Conservation (phyloP, 2,888 invertebrate species). For the Tenthredo livida region DNA sequence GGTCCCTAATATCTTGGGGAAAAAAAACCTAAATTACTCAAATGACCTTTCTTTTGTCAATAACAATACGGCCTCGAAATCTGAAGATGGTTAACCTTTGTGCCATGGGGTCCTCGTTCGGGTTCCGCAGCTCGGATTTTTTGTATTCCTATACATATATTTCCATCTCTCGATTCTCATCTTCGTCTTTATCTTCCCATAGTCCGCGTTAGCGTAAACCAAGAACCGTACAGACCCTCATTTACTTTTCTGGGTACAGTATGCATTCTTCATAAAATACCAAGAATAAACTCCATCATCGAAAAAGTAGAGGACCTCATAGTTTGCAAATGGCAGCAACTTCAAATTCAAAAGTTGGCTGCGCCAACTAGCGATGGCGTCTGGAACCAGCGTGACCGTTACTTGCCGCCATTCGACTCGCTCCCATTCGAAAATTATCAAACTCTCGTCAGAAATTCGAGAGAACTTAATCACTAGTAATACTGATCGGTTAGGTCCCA, state of each 20-base stretch:
- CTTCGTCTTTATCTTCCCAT: neutral
- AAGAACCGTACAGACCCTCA: neutral
- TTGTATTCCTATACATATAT: neutral
- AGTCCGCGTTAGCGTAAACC: conserved; percentile 9
- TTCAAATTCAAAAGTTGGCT: neutral
- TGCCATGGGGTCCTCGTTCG: conserved; percentile 23
- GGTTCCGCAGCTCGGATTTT: conserved; percentile 5
- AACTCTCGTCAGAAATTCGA: neutral
- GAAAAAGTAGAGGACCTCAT: neutral
- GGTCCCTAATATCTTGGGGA: conserved; percentile 33
- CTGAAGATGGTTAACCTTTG: conserved; percentile 52
- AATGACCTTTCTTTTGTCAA: conserved; percentile 53
- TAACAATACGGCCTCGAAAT: conserved; percentile 44
- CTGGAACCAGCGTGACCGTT: neutral
- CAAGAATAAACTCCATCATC: neutral
- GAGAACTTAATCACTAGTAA: neutral
- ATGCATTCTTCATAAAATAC: neutral
- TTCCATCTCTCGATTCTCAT: neutral
- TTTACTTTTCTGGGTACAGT: neutral
- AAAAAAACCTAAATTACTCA: conserved; percentile 47
- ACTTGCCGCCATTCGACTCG: neutral
- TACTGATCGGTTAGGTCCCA: neutral
- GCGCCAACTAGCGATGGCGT: conserved; percentile 7
- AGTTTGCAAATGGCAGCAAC: neutral
- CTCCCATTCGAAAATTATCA: neutral